Conservation (phyloP, 2,797 vertebrate genomes). For the Tapera naevia region DNA sequence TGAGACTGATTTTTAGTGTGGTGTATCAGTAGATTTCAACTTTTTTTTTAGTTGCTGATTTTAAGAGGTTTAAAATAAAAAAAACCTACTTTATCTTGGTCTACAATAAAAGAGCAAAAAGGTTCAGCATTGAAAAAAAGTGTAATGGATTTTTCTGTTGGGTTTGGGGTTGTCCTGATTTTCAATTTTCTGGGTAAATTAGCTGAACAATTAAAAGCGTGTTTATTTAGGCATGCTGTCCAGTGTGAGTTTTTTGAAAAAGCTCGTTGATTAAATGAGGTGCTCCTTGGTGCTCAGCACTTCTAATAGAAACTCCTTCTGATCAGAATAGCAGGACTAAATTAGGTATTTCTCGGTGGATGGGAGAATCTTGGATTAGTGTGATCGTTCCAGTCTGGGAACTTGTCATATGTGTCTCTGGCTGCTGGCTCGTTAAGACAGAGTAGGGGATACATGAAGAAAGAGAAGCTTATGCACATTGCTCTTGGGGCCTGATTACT, state of each 20-base stretch:
- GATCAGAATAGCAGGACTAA: neutral
- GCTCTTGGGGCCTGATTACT: neutral
- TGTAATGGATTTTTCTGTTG: neutral
- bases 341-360: neutral
- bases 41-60: neutral
- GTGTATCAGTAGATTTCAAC: neutral
- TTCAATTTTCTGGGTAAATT: neutral
- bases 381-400: neutral
- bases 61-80: neutral
- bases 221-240: neutral
- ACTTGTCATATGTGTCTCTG: neutral
- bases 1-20: neutral
- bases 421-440: neutral
- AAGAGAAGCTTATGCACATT: conserved; percentile 9
- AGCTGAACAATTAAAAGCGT: neutral
- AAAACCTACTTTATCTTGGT: neutral
- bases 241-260: neutral
- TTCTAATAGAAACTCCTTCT: neutral
- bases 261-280: neutral
- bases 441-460: neutral
- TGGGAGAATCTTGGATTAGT: neutral
- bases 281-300: neutral
- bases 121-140: neutral
- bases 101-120: neutral
- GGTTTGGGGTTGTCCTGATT: neutral